Conservation (phyloP, 1,140 invertebrate genomes). For the Drosophila repleta region DNA sequence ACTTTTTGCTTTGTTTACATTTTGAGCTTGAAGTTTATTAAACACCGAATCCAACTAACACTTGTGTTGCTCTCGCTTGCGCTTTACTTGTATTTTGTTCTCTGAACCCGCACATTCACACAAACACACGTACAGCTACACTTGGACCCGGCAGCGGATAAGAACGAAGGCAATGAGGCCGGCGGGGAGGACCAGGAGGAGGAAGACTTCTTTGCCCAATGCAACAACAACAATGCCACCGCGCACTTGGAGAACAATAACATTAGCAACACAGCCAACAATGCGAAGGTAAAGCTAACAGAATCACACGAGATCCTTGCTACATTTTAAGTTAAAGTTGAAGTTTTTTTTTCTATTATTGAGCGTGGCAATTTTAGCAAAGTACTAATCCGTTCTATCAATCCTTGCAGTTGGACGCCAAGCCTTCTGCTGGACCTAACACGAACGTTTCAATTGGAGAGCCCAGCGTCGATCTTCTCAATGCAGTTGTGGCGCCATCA, state of each 20-base stretch:
- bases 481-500: constrained; percentile 56
- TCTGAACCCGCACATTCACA: constrained; percentile 9
- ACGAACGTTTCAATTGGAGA: constrained; percentile 41
- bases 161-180: constrained; percentile 74
- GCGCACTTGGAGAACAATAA: constrained; percentile 68
- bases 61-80: constrained; percentile 37
- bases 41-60: constrained; percentile 47
- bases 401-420: constrained; percentile 56
- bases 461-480: constrained; percentile 84
- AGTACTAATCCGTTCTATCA: background rate
- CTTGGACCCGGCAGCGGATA: constrained; percentile 85
- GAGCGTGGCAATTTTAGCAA: background rate
- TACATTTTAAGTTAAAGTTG: constrained; percentile 23
- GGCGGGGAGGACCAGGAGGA: constrained; percentile 85
- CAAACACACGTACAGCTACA: constrained; percentile 85
- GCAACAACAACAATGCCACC: constrained; percentile 84
- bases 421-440: constrained; percentile 40
- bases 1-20: constrained; percentile 4
- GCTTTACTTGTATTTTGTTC: constrained; percentile 19
- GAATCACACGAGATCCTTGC: constrained; percentile 30
- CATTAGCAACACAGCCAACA: constrained; percentile 31
- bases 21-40: constrained; percentile 26
- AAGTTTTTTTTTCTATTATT: background rate
- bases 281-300: constrained; percentile 39
- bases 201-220: constrained; percentile 93